Base-by-base conservation (phyloP, 2,797 vertebrate species). In the Coilia nasus region DNA sequence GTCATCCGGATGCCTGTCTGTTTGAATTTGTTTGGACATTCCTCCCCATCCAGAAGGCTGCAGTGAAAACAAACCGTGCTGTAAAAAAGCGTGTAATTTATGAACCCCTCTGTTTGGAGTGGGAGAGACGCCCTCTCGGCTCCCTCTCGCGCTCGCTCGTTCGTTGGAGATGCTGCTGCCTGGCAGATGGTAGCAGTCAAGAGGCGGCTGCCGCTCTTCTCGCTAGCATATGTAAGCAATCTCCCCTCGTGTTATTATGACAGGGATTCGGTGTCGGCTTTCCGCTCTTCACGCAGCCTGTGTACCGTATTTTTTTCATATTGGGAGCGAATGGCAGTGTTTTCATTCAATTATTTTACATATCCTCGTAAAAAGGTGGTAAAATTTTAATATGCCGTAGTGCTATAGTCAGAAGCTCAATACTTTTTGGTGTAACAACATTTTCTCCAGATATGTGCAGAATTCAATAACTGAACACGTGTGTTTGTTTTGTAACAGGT, bases 1-100 rank as follows among this genome's bases (percentile, higher is more conserved):
- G 71, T 78, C 71, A 78, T 78, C 35, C 17, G 71, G 71, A 78
- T 78, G 71, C 35, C 71, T 78, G 71, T 78, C 71, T 78, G 71
- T 78, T 78, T 78, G 71, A 31, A 78, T 78, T 78, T 78, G 71
- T 78, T 78, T 78, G 71, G 71, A 78, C 71, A 44, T 78, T 78
- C 71, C 71, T 78, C 71, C 71, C 71, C 35, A 78, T 78, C 71
- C 71, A 78, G 71, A 78, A 78, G 71, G 71, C 71, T 78, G 35
- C 71, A 78, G 71, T 78, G 71, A 78, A 78, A 78, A 78, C 71
- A 78, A 78, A 78, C 71, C 1, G 71, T 7, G 71, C 71, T 15
- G 31, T 78, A 78, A 78, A 78, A 75, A 78, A 78, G 71, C 35
- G 71, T 78, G 71, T 78, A 41, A 78, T 78, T 78, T 78, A 78